These are phyloP conservation scores for Mamestra brassicae DNA, from an alignment of 2,888 invertebrate species.

Conservation along the genomic window DNA sequence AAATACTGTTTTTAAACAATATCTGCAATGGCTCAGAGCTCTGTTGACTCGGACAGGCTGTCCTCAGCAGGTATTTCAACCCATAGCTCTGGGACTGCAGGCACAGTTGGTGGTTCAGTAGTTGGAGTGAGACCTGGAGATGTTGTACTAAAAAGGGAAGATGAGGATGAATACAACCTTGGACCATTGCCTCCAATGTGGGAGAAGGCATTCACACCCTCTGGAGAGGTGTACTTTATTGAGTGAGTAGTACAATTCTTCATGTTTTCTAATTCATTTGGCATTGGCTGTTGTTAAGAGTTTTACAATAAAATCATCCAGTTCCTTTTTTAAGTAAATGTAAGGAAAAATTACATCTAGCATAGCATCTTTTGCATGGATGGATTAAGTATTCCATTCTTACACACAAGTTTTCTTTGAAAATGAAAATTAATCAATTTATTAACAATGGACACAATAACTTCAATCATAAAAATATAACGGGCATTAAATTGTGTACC, in stretches of 20 bases:
- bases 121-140: slow-evolving; percentile 87
- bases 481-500: slow-evolving; percentile 26
- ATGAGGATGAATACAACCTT: slow-evolving; percentile 94
- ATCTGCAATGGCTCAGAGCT: slow-evolving; percentile 84
- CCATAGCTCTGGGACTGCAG: slow-evolving; percentile 88
- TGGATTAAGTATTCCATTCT: background rate
- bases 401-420: background rate
- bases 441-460: slow-evolving; percentile 16
- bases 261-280: background rate
- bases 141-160: slow-evolving; percentile 85
- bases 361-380: too few species aligned
- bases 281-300: background rate
- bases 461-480: slow-evolving; percentile 1
- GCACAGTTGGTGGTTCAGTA: slow-evolving; percentile 87
- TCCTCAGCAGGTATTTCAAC: slow-evolving; percentile 89
- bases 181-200: slow-evolving; percentile 98
- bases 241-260: slow-evolving; percentile 92
- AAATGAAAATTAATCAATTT: background rate
- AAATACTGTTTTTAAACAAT: slow-evolving; percentile 54
- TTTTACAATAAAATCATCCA: background rate
- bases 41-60: slow-evolving; percentile 88
- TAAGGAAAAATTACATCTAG: background rate
- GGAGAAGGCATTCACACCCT: slow-evolving; percentile 99
- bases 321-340: background rate
- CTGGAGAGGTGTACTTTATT: slow-evolving; percentile 99